A percentile compares a stretch with the other conserved stretches of the same genome.
These are phyloP conservation scores for Drosophila sordidapex DNA, from an alignment of 2,888 invertebrate species.

Conservation along the genomic window DNA sequence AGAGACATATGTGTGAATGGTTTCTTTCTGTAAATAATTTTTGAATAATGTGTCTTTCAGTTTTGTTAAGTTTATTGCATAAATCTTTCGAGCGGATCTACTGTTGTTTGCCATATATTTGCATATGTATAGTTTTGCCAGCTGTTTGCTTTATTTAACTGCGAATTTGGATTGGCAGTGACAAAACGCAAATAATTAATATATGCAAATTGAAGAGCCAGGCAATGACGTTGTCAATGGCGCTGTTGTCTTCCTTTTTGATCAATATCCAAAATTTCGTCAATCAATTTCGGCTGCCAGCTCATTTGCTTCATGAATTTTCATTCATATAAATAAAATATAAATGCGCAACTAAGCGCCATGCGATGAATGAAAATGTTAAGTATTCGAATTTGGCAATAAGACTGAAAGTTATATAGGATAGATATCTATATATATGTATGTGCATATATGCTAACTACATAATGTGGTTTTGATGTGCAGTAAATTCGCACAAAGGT, in stretches of 20 bases:
- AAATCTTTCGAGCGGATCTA: conserved; percentile 16
- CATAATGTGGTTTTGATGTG: conserved; percentile 11
- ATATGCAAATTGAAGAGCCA: conserved; percentile 12
- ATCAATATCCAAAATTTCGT: conserved; percentile 71
- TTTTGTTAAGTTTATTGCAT: conserved; percentile 19
- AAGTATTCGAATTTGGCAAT: conserved; percentile 35
- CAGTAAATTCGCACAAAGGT: conserved; percentile 52
- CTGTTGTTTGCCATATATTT: conserved; percentile 10
- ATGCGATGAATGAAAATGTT: conserved; percentile 54
- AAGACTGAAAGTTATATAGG: conserved; percentile 29
- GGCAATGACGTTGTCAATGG: conserved; percentile 48
- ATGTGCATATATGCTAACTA: conserved; percentile 11
- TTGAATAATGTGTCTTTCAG: conserved; percentile 6
- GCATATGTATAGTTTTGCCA: conserved; percentile 15
- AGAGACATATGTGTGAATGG: conserved; percentile 5
- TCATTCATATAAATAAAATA: conserved; percentile 65
- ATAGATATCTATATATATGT: conserved; percentile 18
- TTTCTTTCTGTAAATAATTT: conserved; percentile 1
- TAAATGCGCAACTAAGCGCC: conserved; percentile 46
- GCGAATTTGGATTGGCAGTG: conserved; percentile 19
- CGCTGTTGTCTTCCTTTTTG: conserved; percentile 39
- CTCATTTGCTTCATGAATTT: conserved; percentile 50
- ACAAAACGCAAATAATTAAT: conserved; percentile 7
- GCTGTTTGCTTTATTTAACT: conserved; percentile 33
- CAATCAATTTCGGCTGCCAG: conserved; percentile 64